Conservation (phyloP, 2,888 invertebrate species). For the Noctua fimbriata region DNA sequence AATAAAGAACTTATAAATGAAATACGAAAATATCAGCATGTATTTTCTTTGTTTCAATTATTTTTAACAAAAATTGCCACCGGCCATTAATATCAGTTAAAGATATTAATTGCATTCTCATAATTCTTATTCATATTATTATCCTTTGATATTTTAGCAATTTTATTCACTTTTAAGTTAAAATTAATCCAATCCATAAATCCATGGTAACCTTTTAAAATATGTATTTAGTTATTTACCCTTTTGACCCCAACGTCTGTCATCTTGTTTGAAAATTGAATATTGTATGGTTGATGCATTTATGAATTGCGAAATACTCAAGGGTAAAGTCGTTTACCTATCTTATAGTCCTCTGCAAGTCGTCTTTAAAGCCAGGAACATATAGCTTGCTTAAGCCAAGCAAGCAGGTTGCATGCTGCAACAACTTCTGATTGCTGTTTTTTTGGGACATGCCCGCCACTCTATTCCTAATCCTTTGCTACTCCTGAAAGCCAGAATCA, state of each 20-base stretch:
- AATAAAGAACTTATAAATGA: neutral
- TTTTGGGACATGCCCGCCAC: too few relatives aligned
- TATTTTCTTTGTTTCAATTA: neutral
- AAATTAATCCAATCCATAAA: conserved; percentile 33
- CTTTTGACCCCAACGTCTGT: conserved; percentile 29
- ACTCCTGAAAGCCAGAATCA: too few relatives aligned
- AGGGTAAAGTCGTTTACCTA: neutral
- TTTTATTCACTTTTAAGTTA: neutral
- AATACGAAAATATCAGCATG: neutral
- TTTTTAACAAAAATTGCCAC: neutral
- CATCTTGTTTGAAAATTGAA: conserved; percentile 24
- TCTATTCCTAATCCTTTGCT: too few relatives aligned
- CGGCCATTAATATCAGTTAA: neutral
- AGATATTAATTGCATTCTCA: neutral
- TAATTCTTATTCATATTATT: conserved; percentile 3
- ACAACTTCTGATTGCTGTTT: neutral
- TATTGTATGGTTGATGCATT: conserved; percentile 9
- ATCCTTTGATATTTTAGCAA: conserved; percentile 15
- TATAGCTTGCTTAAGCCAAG: neutral
- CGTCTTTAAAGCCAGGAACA: neutral
- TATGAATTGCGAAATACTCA: conserved; percentile 31
- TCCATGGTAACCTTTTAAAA: conserved; percentile 27
- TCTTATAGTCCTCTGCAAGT: neutral
- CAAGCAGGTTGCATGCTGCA: neutral
- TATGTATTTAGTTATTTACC: conserved; percentile 6